Percentiles rank a stretch among this genome's conserved stretches.
phyloP scores from a whole-genome alignment of 2,888 invertebrate species.

The Macrophya annulata region DNA sequence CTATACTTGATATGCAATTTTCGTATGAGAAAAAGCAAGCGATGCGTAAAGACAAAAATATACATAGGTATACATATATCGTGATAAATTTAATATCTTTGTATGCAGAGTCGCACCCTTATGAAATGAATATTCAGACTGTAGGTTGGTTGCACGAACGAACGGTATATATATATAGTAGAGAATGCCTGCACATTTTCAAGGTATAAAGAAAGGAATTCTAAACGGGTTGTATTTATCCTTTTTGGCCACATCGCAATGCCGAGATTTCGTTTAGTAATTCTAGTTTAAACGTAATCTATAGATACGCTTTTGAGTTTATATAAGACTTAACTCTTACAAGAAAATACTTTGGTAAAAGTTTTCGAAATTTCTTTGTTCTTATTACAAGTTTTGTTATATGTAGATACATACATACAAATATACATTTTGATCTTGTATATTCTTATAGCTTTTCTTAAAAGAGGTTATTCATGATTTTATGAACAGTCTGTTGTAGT shows the following conservation, averaged over 20 bases:
- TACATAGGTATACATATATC: too few species aligned
- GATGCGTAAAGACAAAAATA: not conserved
- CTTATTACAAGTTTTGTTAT: not conserved
- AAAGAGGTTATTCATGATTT: slow-evolving; percentile 31
- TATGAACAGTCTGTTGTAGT: slow-evolving; percentile 24
- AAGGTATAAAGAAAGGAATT: not conserved
- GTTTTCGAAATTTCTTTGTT: not conserved
- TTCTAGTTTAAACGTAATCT: slow-evolving; percentile 14
- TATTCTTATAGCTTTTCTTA: slow-evolving; percentile 8
- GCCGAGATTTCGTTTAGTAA: slow-evolving; percentile 13
- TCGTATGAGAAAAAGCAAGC: not conserved
- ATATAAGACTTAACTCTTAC: not conserved
- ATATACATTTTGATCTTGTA: slow-evolving; percentile 15
- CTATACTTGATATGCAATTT: not conserved
- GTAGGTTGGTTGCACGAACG: not conserved
- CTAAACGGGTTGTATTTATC: slow-evolving; percentile 13
- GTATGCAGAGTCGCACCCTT: slow-evolving; percentile 20
- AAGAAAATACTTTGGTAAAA: slow-evolving; percentile 1
- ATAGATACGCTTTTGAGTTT: slow-evolving; percentile 19
- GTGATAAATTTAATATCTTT: slow-evolving; percentile 15
- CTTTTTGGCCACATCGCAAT: slow-evolving; percentile 1
- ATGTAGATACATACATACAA: too few species aligned
- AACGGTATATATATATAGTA: too few species aligned
- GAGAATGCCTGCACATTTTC: slow-evolving; percentile 11
- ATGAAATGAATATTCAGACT: slow-evolving; percentile 45